Evolutionary conservation across 2,888 invertebrate genomes (phyloP).

Genomic region (Nowickia ferox): DNA sequence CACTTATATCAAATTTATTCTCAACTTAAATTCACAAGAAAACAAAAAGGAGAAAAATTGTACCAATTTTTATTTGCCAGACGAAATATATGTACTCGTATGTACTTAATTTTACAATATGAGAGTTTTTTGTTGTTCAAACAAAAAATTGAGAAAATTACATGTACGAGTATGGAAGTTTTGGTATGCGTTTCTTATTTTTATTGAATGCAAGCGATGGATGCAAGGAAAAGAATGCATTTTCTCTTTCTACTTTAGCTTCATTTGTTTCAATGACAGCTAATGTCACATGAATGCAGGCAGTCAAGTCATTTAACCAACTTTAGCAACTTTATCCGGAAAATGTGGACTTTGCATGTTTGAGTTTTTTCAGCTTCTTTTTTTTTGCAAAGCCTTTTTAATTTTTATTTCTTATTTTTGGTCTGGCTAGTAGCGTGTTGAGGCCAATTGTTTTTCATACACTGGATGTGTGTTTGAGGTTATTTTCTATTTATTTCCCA

Average conservation of each 20-base stretch:
- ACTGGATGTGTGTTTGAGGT: constrained; percentile 38
- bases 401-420: constrained; percentile 1
- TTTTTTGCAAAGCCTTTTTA: constrained; percentile 12
- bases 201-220: constrained; percentile 25
- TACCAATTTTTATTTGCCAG: constrained; percentile 24
- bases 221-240: constrained; percentile 55
- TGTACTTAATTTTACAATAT: background rate
- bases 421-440: constrained; percentile 67
- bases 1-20: background rate
- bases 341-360: constrained; percentile 72
- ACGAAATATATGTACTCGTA: constrained; percentile 19
- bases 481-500: constrained; percentile 36
- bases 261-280: constrained; percentile 69
- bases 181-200: constrained; percentile 3
- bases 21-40: background rate
- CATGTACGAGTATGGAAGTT: constrained; percentile 24
- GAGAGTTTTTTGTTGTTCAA: constrained; percentile 11
- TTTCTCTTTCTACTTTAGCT: constrained; percentile 69
- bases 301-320: constrained; percentile 71
- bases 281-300: constrained; percentile 72
- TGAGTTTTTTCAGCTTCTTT: constrained; percentile 37
- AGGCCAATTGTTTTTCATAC: constrained; percentile 68
- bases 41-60: background rate
- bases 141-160: constrained; percentile 30
- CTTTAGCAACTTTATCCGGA: constrained; percentile 71